A percentile compares a stretch with the other conserved stretches of the same genome.
Conservation (phyloP, 2,113 vertebrate genomes). For the Ptyas mucosa region DNA sequence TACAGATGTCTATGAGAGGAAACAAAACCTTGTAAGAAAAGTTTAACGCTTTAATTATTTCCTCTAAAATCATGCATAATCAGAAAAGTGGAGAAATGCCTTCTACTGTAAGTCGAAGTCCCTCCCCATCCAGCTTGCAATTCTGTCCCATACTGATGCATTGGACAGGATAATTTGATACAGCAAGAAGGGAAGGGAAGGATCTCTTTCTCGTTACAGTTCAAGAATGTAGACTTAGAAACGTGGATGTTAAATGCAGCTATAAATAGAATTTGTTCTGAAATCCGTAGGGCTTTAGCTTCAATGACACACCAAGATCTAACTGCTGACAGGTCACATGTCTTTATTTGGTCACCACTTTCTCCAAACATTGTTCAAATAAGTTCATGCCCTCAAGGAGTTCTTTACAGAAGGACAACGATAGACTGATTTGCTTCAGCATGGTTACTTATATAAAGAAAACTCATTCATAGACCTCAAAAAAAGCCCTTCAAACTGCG, state of each 20-base stretch:
- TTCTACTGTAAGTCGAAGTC: constrained; percentile 17
- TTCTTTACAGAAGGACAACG: neutral
- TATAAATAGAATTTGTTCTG: neutral
- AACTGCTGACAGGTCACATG: too few species aligned
- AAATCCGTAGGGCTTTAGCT: neutral
- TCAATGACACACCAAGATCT: neutral
- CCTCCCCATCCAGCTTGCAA: neutral
- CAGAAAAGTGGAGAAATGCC: constrained; percentile 19
- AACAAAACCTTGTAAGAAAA: constrained; percentile 57
- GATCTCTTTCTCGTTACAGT: constrained; percentile 13
- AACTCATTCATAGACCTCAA: neutral
- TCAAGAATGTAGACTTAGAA: neutral
- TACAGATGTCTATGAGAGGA: constrained; percentile 58
- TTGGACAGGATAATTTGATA: constrained; percentile 37
- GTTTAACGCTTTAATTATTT: constrained; percentile 41
- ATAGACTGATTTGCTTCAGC: neutral
- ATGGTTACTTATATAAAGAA: neutral
- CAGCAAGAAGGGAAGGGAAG: constrained; percentile 1
- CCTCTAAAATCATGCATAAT: constrained; percentile 42
- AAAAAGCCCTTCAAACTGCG: neutral
- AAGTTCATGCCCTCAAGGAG: neutral
- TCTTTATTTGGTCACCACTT: neutral
- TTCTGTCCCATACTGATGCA: constrained; percentile 43
- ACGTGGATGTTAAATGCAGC: neutral
- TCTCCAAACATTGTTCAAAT: neutral